Percentiles rank a stretch among this genome's conserved stretches.
These are phyloP conservation scores for Melanotaenia parkinsoni DNA, from an alignment of 2,797 vertebrate genomes.

Conservation along the genomic window DNA sequence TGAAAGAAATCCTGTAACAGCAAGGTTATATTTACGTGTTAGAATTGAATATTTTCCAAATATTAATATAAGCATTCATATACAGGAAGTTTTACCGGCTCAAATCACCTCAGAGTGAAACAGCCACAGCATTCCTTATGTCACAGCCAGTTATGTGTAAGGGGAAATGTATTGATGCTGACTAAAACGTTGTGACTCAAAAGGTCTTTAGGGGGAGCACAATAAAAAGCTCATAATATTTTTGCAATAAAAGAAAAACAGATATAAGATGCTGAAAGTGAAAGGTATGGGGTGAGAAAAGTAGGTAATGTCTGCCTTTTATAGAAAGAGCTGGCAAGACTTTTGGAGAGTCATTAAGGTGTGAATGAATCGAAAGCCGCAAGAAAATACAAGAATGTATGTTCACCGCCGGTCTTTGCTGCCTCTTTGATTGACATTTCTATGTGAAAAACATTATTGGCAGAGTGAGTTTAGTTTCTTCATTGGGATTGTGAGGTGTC, in stretches of 20 bases:
- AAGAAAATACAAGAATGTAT: conserved; percentile 12
- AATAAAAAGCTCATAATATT: neutral
- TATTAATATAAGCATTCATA: conserved; percentile 11
- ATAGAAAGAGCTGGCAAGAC: neutral
- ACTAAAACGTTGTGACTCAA: neutral
- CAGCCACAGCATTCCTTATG: conserved; percentile 25
- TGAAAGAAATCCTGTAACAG: neutral
- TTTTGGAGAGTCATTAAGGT: conserved; percentile 1
- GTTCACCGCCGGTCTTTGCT: conserved; percentile 27
- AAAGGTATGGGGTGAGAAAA: neutral
- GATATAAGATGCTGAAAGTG: neutral
- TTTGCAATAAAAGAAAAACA: neutral
- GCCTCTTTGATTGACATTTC: conserved; percentile 50
- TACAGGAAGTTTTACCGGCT: conserved; percentile 18
- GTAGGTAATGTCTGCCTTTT: conserved; percentile 3
- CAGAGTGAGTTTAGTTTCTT: conserved; percentile 41
- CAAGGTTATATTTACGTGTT: conserved; percentile 9
- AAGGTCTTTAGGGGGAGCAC: neutral
- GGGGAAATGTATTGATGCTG: conserved; percentile 13
- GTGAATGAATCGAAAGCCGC: conserved; percentile 1
- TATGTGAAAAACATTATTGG: conserved; percentile 38
- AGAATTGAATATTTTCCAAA: conserved; percentile 8
- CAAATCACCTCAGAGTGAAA: conserved; percentile 19
- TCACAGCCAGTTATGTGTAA: conserved; percentile 29
- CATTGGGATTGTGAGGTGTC: conserved; percentile 45